Evolutionary conservation across 1,140 invertebrate species (phyloP), one percentile per base, ranked within the genome.

Genomic region (Drosophila subobscura): DNA sequence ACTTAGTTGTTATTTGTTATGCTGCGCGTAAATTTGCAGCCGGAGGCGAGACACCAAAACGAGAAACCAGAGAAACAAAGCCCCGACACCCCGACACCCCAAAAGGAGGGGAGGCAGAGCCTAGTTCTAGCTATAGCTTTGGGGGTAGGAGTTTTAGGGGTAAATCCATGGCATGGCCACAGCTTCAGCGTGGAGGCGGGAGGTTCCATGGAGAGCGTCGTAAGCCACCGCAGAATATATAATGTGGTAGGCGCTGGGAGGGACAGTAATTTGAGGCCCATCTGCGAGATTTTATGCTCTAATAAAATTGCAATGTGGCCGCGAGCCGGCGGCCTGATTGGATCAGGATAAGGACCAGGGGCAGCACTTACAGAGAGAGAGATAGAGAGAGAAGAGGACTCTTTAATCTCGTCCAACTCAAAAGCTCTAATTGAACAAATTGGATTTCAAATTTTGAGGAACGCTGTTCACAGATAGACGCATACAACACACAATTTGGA

Each of bases 1-100:
- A 80, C 77, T 84, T 86, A 67, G 77, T 79, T 64, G 63, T 84
- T 86, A 80, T 85, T 86, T 86, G 81, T 68, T 85, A 74, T 67
- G 61, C 77, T 72, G 58, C 64, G 67, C 77, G 77, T 77, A 80
- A 86, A 84, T 80, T 77, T 73, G 63, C 51, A 49, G 72, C 80
- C 53, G 33, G 41, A 33, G 56, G 81, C 79, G 40, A 68, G 49
- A 77, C 70, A 49, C 29, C 53, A 47, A 40, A 57, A 65, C 72
- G 16, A 45, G 22, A 12, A 42, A 27, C 37, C 23, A 16, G 3
- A 40, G 29, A 22, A 52, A 52, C 6, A 16, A 52, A 52, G 16
- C 16, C 33, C 33, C 8, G 1, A 10, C 10, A 12, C 1, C 61
- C 16, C 65, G 27, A 12, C 16, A 22, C 60, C 59, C 33, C 29